Percentiles rank a stretch among this genome's conserved stretches.
phyloP scores from a whole-genome alignment of 1,140 invertebrate species.

The Drosophila ironensis region DNA sequence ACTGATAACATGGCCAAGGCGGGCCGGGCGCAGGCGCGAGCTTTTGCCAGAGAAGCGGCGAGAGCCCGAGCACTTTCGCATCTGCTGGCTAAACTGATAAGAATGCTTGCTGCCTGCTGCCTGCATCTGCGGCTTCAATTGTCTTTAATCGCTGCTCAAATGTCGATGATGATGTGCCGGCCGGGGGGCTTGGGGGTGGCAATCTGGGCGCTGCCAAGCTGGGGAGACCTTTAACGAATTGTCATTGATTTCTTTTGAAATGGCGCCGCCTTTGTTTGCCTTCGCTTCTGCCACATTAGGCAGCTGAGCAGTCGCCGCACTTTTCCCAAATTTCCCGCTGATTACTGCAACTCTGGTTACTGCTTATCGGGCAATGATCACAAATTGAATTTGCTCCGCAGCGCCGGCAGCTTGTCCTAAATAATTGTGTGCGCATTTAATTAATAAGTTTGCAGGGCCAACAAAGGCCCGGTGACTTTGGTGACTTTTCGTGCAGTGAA shows the following conservation, averaged over 20 bases:
- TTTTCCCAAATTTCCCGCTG: background rate
- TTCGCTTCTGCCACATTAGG: constrained; percentile 61
- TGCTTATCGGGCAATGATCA: constrained; percentile 47
- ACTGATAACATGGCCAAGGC: constrained; percentile 36
- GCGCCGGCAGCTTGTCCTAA: constrained; percentile 36
- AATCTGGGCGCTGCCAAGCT: background rate
- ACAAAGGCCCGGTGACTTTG: constrained; percentile 15
- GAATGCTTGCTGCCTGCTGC: constrained; percentile 35
- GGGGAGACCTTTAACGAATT: constrained; percentile 67
- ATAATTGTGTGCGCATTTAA: constrained; percentile 70
- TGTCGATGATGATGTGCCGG: constrained; percentile 31
- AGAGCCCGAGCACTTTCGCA: background rate
- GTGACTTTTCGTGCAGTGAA: constrained; percentile 14
- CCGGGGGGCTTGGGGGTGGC: background rate
- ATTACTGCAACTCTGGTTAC: background rate
- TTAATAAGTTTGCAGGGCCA: constrained; percentile 65
- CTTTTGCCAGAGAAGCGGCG: constrained; percentile 50
- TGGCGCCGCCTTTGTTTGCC: constrained; percentile 50
- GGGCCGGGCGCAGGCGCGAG: constrained; percentile 48
- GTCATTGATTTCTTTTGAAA: constrained; percentile 75
- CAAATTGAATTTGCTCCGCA: constrained; percentile 59
- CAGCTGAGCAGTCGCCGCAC: constrained; percentile 25
- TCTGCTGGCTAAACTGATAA: constrained; percentile 57
- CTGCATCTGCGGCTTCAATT: constrained; percentile 50
- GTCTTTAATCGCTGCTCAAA: constrained; percentile 57